Percentiles rank a stretch among this genome's conserved stretches.
Evolutionary conservation across 1,140 invertebrate species (phyloP).

Genomic region (Rhynchophorus ferrugineus): DNA sequence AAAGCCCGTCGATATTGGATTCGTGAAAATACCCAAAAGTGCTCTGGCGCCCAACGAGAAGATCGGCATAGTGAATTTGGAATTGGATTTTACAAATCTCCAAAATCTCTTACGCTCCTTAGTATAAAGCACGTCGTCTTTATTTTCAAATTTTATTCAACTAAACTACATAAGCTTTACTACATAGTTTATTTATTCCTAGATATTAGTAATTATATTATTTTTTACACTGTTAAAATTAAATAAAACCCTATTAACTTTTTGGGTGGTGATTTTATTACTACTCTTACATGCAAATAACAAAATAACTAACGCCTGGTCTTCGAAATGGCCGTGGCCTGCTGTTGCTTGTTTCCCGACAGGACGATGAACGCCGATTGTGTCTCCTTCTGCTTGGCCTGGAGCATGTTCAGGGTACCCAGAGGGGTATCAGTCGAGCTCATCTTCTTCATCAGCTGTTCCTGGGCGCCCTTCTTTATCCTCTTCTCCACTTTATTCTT

Average conservation of each 20-base stretch:
- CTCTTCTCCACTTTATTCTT: conserved; percentile 98
- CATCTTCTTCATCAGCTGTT: conserved; percentile 96
- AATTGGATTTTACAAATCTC: conserved; percentile 37
- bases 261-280: no score
- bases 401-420: conserved; percentile 85
- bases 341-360: conserved; percentile 73
- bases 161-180: no score
- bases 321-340: conserved; percentile 37
- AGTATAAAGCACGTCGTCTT: no score
- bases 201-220: no score
- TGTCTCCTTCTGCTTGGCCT: conserved; percentile 94
- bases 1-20: conserved; percentile 35
- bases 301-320: conserved; percentile 25
- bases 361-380: conserved; percentile 92
- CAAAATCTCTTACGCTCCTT: conserved; percentile 30
- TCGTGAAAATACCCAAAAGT: conserved; percentile 34
- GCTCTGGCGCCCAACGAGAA: conserved; percentile 26
- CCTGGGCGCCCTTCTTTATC: conserved; percentile 90
- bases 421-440: conserved; percentile 97
- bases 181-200: no score
- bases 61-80: conserved; percentile 31
- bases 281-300: no score
- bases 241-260: no score
- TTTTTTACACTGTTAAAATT: no score
- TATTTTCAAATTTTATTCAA: no score